Evolutionary conservation across 1,140 invertebrate species (phyloP).

Genomic region (Eriosoma lanigerum): DNA sequence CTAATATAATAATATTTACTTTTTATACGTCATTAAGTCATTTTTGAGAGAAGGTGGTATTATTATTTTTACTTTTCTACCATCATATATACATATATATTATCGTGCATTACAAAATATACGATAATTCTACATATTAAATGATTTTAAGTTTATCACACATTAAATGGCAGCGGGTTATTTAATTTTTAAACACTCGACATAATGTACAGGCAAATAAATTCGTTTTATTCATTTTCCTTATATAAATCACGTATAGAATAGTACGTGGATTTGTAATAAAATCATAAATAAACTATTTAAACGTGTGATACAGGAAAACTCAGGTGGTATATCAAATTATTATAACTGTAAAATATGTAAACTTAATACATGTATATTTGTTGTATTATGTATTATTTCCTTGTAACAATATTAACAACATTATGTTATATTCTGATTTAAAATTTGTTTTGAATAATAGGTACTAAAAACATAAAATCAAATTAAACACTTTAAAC

Average conservation of each 20-base stretch:
- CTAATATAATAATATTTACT: too few species aligned
- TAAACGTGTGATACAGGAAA: neutral
- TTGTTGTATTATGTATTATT: too few species aligned
- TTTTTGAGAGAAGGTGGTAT: too few species aligned
- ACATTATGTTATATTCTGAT: neutral
- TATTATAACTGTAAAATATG: neutral
- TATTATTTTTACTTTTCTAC: too few species aligned
- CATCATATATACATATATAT: too few species aligned
- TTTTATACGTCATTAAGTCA: too few species aligned
- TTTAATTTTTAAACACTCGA: neutral
- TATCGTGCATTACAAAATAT: too few species aligned
- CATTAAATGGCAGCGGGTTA: neutral
- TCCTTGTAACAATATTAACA: neutral
- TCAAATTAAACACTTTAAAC: neutral
- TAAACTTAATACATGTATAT: neutral
- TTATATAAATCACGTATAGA: neutral
- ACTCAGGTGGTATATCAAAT: neutral
- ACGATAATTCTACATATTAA: neutral
- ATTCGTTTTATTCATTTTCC: too few species aligned
- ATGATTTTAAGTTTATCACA: neutral
- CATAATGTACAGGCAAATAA: too few species aligned
- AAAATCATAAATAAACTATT: neutral
- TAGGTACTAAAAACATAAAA: neutral
- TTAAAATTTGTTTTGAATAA: slow-evolving; percentile 5
- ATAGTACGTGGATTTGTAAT: neutral